These are phyloP conservation scores for Melitaea cinxia DNA, from an alignment of 1,140 invertebrate species.

Conservation along the genomic window DNA sequence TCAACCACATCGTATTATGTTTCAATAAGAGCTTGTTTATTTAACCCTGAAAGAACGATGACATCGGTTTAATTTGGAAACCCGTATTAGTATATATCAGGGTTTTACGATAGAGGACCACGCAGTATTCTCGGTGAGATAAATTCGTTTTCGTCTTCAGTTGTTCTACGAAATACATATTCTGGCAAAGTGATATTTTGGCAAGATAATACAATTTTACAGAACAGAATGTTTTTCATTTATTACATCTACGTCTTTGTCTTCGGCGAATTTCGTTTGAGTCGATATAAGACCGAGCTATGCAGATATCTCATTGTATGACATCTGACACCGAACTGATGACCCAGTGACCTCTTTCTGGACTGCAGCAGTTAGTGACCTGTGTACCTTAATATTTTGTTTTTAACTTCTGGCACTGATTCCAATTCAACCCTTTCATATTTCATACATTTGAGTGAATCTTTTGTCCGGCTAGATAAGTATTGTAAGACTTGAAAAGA, in stretches of 20 bases:
- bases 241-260: constrained; percentile 7
- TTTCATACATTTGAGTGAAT: constrained; percentile 49
- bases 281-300: constrained; percentile 59
- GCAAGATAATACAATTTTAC: constrained; percentile 12
- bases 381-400: constrained; percentile 70
- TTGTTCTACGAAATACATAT: constrained; percentile 17
- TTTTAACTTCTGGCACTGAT: constrained; percentile 72
- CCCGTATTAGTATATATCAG: constrained; percentile 48
- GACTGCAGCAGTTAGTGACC: constrained; percentile 70
- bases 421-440: constrained; percentile 61
- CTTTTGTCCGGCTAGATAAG: constrained; percentile 27
- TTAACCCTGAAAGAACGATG: constrained; percentile 58
- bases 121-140: constrained; percentile 48
- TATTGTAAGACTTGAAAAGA: neutral
- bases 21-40: constrained; percentile 72
- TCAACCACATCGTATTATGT: constrained; percentile 63
- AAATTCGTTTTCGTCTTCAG: constrained; percentile 59
- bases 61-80: constrained; percentile 44
- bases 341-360: constrained; percentile 73
- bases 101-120: constrained; percentile 60
- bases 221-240: constrained; percentile 14
- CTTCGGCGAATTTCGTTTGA: constrained; percentile 45
- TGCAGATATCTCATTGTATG: constrained; percentile 78
- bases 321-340: constrained; percentile 64
- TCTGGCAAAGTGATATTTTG: neutral